phyloP scores from a whole-genome alignment of 2,113 vertebrate genomes.

The Cricetomys ansorgei region DNA sequence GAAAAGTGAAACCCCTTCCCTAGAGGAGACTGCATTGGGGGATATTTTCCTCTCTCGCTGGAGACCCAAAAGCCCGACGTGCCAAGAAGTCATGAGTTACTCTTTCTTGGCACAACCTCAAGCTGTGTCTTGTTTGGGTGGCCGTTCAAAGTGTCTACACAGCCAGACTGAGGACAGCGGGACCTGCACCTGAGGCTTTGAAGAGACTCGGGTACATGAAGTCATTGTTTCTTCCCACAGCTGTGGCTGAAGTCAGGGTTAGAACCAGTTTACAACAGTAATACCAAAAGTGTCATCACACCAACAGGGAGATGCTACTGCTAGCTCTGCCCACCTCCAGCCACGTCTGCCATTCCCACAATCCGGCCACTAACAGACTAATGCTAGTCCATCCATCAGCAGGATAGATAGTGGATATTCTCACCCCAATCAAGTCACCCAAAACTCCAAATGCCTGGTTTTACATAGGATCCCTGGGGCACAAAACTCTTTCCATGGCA shows the following conservation, averaged over 20 bases:
- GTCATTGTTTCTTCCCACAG: not conserved
- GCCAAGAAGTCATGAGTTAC: not conserved
- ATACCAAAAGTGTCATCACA: not conserved
- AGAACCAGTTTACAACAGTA: not conserved
- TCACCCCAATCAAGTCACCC: not conserved
- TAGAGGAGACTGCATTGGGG: not conserved
- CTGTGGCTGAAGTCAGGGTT: not conserved
- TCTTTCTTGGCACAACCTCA: slow-evolving; percentile 1
- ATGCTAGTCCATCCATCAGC: not conserved
- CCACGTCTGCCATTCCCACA: not conserved
- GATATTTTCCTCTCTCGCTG: not conserved
- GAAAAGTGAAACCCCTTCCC: not conserved
- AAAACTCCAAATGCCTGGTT: not conserved
- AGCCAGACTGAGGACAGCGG: not conserved
- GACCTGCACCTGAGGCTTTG: not conserved
- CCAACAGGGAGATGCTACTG: not conserved
- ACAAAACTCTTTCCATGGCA: not conserved
- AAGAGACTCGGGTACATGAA: not conserved
- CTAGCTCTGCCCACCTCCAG: not conserved
- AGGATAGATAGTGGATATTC: not conserved
- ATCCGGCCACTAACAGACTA: not conserved
- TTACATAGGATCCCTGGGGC: not conserved
- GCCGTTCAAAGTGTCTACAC: not conserved
- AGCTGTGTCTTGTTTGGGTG: not conserved
- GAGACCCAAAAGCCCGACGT: not conserved